These are phyloP conservation scores for rat (Rattus norvegicus) DNA, from an alignment of 2,113 vertebrate species.

Conservation along the genomic window GRCr8 NC_086026.1:50432501-50433000, in stretches of 20 bases:
- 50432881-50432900: conserved; percentile 3
- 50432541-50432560: neutral
- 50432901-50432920: neutral
- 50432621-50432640: neutral
- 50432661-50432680: neutral
- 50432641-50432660: neutral
- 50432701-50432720: neutral
- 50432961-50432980: neutral
- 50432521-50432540: neutral
- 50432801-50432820: neutral
- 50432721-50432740: neutral
- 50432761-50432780: neutral
- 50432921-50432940: neutral
- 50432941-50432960: neutral
- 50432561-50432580: no score
- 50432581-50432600: neutral
- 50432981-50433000: neutral
- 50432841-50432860: neutral
- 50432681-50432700: neutral
- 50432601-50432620: neutral
- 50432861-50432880: conserved; percentile 6
- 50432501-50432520: neutral
- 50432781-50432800: neutral
- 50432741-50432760: neutral
- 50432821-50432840: neutral